A percentile compares a stretch with the other conserved stretches of the same genome.
Conservation (phyloP, 1,140 invertebrate genomes). For the Xylocopa sonorina region DNA sequence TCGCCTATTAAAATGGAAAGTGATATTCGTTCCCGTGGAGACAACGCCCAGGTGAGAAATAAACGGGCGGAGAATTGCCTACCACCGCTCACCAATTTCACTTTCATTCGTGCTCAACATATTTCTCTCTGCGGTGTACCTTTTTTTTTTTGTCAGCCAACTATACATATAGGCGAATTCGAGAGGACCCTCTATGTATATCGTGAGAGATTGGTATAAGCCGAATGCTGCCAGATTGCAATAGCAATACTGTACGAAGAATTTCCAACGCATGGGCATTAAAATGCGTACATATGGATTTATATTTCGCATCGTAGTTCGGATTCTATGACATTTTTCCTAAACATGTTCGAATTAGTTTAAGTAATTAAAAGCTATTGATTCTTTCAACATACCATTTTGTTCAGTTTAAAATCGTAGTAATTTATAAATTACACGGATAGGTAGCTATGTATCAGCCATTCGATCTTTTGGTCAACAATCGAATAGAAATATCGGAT, state of each 20-base stretch:
- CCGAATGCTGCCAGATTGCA: not conserved
- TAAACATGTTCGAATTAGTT: not conserved
- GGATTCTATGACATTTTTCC: not conserved
- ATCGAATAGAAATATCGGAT: not conserved
- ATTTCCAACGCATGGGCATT: conserved; percentile 4
- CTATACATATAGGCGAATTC: conserved; percentile 1
- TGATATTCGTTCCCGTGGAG: conserved; percentile 54
- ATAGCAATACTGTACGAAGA: not conserved
- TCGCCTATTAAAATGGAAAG: conserved; percentile 56
- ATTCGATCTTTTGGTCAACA: not conserved
- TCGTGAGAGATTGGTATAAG: not conserved
- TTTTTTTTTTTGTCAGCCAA: conserved; percentile 35
- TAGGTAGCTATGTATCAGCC: not conserved
- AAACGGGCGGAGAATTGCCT: conserved; percentile 45
- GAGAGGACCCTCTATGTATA: conserved; percentile 29
- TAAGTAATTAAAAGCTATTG: not conserved
- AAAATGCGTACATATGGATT: too few species aligned
- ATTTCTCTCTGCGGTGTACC: conserved; percentile 51
- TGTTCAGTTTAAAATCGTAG: not conserved
- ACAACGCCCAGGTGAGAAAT: conserved; percentile 73
- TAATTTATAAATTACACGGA: too few species aligned
- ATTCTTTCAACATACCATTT: not conserved
- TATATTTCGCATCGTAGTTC: not conserved
- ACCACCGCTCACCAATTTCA: conserved; percentile 68
- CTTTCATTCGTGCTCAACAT: conserved; percentile 73